Percentiles rank a stretch among this genome's conserved stretches.
Evolutionary conservation across 2,797 vertebrate species (phyloP).

Genomic region (Enteromius radiatus): DNA sequence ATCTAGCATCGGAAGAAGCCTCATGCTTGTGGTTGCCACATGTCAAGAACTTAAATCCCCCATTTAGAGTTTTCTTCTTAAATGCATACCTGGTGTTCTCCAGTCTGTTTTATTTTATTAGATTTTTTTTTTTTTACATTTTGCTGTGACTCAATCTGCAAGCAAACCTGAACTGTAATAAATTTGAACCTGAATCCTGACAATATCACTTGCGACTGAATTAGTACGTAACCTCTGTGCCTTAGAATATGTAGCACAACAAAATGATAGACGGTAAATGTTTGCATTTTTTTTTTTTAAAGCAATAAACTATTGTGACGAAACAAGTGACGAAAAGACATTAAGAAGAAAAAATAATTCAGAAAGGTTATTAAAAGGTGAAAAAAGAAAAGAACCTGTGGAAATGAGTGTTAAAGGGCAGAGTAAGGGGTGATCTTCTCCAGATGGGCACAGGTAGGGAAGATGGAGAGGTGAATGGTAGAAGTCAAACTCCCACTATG

Average conservation of each 20-base stretch:
- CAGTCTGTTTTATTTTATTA: neutral
- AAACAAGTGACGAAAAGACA: neutral
- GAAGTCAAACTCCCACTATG: constrained; percentile 40
- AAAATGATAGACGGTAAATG: neutral
- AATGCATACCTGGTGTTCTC: neutral
- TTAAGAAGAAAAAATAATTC: neutral
- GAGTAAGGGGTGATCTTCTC: neutral
- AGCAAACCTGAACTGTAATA: neutral
- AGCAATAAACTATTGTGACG: too few relatives aligned
- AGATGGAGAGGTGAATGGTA: constrained; percentile 13
- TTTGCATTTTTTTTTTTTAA: constrained; percentile 18
- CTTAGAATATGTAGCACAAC: neutral
- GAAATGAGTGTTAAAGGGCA: constrained; percentile 9
- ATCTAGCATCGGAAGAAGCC: neutral
- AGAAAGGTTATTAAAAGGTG: constrained; percentile 6
- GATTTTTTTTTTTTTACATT: neutral
- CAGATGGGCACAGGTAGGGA: constrained; percentile 8
- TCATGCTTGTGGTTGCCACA: neutral
- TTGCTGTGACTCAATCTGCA: neutral
- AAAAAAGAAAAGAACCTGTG: neutral
- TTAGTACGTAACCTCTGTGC: neutral
- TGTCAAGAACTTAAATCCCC: neutral
- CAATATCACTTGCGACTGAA: neutral
- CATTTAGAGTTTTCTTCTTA: neutral
- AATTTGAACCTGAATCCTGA: neutral